Evolutionary conservation across 2,113 vertebrate species (phyloP).

Genomic region (Rhizomys pruinosus): DNA sequence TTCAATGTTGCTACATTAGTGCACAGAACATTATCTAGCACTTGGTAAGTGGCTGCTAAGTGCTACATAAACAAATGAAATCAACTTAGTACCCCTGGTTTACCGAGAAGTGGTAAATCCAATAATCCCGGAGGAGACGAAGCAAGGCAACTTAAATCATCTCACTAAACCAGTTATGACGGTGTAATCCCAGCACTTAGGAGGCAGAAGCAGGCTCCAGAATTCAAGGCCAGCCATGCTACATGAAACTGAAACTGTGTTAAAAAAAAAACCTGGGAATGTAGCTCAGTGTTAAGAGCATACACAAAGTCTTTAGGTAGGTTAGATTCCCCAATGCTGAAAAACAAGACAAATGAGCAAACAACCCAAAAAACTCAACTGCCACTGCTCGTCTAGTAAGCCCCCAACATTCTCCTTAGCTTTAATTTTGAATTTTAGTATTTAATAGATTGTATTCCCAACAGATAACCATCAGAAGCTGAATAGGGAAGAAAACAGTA

Average conservation of each 20-base stretch:
- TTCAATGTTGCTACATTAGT: neutral
- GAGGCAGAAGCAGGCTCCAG: neutral
- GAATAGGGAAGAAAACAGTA: slow-evolving; percentile 71
- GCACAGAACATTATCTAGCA: neutral
- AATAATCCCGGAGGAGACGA: neutral
- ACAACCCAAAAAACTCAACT: neutral
- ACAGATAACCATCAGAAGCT: slow-evolving; percentile 21
- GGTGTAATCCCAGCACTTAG: neutral
- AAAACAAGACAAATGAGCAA: neutral
- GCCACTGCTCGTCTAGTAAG: neutral
- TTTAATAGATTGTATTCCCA: neutral
- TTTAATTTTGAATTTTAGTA: neutral
- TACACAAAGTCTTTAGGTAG: neutral
- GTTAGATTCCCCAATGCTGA: neutral
- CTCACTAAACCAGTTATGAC: neutral
- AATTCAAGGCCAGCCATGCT: neutral
- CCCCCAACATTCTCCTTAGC: neutral
- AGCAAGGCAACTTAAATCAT: neutral
- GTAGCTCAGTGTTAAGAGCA: neutral
- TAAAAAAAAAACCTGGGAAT: neutral
- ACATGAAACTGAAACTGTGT: neutral
- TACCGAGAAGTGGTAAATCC: neutral
- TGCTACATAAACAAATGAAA: neutral
- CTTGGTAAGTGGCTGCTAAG: neutral
- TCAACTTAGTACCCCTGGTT: neutral